Conservation (phyloP, 1,140 invertebrate species). For the Plectrocnemia conspersa region DNA sequence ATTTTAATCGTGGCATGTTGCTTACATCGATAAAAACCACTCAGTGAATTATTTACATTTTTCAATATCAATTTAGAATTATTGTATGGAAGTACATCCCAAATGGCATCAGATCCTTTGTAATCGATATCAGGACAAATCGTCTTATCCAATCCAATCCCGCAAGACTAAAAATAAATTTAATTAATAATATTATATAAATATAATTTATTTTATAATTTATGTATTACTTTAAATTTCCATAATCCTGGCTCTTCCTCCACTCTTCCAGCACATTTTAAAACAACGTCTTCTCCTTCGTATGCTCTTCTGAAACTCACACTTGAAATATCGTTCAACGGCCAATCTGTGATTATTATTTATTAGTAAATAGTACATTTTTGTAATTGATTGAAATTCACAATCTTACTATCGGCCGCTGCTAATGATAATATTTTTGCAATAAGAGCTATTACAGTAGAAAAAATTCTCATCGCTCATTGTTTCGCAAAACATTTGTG, state of each 20-base stretch:
- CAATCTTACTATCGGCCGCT: not conserved
- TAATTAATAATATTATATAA: not conserved
- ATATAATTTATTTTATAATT: conserved; percentile 3
- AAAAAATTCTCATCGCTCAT: no score
- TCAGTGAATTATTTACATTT: conserved; percentile 1
- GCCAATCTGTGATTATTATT: conserved; percentile 27
- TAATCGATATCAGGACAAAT: conserved; percentile 9
- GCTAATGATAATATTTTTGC: not conserved
- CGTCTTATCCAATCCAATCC: conserved; percentile 14
- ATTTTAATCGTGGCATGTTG: conserved; percentile 24
- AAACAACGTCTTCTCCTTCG: conserved; percentile 23
- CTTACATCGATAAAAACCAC: conserved; percentile 29
- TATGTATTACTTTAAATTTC: conserved; percentile 30
- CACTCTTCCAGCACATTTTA: conserved; percentile 31
- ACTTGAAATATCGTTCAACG: conserved; percentile 12
- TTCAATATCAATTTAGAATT: conserved; percentile 7
- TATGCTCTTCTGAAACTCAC: conserved; percentile 11
- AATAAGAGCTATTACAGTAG: no score
- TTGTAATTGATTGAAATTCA: not conserved
- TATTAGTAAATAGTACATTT: not conserved
- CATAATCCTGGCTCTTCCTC: conserved; percentile 24
- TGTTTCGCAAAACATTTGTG: no score
- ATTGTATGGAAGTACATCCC: conserved; percentile 1
- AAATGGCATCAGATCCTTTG: not conserved
- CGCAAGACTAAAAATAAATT: conserved; percentile 26